A percentile compares a stretch with the other conserved stretches of the same genome.
Evolutionary conservation across 2,113 vertebrate species (phyloP).

Genomic region (Fulica atra): DNA sequence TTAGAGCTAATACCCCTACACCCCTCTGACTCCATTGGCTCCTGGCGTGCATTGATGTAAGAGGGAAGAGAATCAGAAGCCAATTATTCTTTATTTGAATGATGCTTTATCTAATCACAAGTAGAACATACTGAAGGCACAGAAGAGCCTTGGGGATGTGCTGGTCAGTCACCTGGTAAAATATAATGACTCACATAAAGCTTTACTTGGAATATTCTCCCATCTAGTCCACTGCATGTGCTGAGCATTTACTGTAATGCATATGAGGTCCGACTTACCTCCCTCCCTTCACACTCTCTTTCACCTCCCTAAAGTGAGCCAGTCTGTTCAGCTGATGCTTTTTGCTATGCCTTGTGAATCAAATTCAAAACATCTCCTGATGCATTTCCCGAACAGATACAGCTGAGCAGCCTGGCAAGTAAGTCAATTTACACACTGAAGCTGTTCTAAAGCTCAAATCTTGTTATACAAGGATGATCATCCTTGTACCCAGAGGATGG

Average conservation of each 20-base stretch:
- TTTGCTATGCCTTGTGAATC: not conserved
- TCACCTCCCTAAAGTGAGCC: not conserved
- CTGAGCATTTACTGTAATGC: not conserved
- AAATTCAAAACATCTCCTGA: not conserved
- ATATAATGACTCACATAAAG: not conserved
- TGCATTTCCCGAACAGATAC: not conserved
- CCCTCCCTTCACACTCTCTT: not conserved
- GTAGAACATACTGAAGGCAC: not conserved
- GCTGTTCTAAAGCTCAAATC: not conserved
- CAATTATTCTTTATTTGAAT: not conserved
- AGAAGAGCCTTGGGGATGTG: not conserved
- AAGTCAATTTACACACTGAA: not conserved
- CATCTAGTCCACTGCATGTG: not conserved
- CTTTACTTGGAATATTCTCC: not conserved
- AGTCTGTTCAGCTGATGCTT: not conserved
- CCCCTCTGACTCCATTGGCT: not conserved
- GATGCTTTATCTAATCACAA: not conserved
- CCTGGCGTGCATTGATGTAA: not conserved
- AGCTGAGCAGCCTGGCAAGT: not conserved
- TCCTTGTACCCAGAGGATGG: not conserved
- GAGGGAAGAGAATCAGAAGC: not conserved
- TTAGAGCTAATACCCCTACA: not conserved
- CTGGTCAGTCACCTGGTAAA: not conserved
- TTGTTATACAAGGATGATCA: not conserved
- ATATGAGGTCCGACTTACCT: not conserved